Conservation (phyloP, 2,888 invertebrate species). For the Sinopyrophorus schimmeli region DNA sequence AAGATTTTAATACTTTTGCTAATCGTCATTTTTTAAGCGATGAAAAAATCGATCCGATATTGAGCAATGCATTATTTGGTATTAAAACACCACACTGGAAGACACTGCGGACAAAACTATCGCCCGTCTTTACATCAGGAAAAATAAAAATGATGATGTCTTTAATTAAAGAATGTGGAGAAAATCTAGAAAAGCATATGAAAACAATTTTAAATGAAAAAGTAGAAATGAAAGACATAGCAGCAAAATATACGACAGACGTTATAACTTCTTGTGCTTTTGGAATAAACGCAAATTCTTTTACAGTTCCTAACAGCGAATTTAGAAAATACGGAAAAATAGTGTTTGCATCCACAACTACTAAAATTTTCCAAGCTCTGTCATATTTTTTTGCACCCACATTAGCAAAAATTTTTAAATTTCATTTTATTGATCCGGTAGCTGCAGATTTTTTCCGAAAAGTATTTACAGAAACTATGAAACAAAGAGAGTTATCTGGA, state of each 20-base stretch:
- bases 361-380: conserved; percentile 40
- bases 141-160: conserved; percentile 58
- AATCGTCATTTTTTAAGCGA: conserved; percentile 54
- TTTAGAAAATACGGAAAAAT: conserved; percentile 48
- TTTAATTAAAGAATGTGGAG: conserved; percentile 51
- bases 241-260: conserved; percentile 54
- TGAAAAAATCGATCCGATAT: conserved; percentile 51
- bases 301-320: conserved; percentile 48
- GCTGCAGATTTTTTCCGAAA: conserved; percentile 43
- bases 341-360: conserved; percentile 42
- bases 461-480: conserved; percentile 47
- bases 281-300: conserved; percentile 52
- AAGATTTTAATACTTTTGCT: conserved; percentile 55
- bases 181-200: conserved; percentile 41
- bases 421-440: conserved; percentile 40
- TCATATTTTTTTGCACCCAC: conserved; percentile 41
- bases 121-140: conserved; percentile 58
- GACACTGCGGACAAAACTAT: conserved; percentile 55
- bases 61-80: conserved; percentile 51
- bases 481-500: conserved; percentile 41
- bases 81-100: conserved; percentile 58
- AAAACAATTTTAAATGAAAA: conserved; percentile 48
- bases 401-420: conserved; percentile 37
- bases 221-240: conserved; percentile 48
- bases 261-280: conserved; percentile 56